phyloP scores from a whole-genome alignment of 2,113 vertebrate species.

The Centropus bengalensis region DNA sequence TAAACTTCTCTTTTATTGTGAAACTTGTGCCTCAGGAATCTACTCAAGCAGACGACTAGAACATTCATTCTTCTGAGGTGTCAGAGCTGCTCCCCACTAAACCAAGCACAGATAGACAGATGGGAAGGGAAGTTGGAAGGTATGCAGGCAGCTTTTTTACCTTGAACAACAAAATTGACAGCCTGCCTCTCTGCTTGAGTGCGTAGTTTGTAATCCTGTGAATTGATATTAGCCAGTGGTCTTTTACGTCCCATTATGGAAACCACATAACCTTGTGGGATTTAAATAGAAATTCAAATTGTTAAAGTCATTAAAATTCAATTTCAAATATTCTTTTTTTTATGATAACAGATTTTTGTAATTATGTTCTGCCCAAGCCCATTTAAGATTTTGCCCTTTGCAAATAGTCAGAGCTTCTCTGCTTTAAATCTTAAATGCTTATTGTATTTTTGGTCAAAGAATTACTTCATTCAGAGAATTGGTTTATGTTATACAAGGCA shows the following conservation, averaged over 20 bases:
- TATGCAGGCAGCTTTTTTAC: conserved; percentile 58
- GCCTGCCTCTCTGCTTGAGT: conserved; percentile 92
- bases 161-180: conserved; percentile 94
- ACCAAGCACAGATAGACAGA: background rate
- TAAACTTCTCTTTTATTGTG: background rate
- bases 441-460: background rate
- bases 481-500: background rate
- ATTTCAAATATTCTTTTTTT: background rate
- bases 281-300: background rate
- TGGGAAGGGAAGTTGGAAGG: background rate
- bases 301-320: background rate
- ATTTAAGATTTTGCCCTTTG: background rate
- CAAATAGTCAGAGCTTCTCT: background rate
- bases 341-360: background rate
- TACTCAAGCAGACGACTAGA: background rate
- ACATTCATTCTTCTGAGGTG: background rate
- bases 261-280: conserved; percentile 80
- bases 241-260: conserved; percentile 90
- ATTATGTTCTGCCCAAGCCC: background rate
- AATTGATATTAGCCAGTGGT: conserved; percentile 81
- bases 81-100: background rate
- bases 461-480: background rate
- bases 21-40: background rate
- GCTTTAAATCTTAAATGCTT: background rate
- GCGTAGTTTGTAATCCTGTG: conserved; percentile 78